phyloP scores from a whole-genome alignment of 1,140 invertebrate species.

The Euborellia annulipes region DNA sequence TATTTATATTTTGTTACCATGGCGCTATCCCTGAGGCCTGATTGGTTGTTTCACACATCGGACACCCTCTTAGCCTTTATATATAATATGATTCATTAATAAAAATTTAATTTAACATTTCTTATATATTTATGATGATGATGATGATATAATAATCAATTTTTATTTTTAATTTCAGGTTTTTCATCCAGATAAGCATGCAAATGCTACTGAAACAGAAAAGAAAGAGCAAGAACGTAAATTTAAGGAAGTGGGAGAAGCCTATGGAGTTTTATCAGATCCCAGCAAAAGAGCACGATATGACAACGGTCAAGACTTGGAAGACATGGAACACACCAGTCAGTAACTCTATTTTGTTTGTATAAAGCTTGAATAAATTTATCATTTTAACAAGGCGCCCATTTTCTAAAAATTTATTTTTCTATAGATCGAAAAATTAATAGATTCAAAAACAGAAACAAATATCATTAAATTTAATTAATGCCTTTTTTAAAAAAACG shows the following conservation, averaged over 20 bases:
- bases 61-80: too few species aligned
- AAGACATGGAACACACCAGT: constrained; percentile 39
- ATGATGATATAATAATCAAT: not conserved
- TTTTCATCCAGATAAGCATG: constrained; percentile 57
- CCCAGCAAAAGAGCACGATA: constrained; percentile 80
- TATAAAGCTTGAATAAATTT: not conserved
- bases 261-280: constrained; percentile 89
- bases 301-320: constrained; percentile 83
- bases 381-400: too few species aligned
- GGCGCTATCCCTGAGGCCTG: too few species aligned
- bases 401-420: too few species aligned
- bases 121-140: not conserved
- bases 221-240: constrained; percentile 84
- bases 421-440: constrained; percentile 6
- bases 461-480: not conserved
- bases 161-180: constrained; percentile 4
- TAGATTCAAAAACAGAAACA: constrained; percentile 1
- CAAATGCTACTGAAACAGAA: constrained; percentile 63
- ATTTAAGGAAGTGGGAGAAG: constrained; percentile 96
- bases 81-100: too few species aligned
- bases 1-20: too few species aligned
- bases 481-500: not conserved
- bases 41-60: too few species aligned
- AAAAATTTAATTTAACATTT: too few species aligned
- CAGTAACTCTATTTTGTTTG: constrained; percentile 6